Conservation (phyloP, 1,140 invertebrate genomes). For the Gonioctena quinquepunctata region DNA sequence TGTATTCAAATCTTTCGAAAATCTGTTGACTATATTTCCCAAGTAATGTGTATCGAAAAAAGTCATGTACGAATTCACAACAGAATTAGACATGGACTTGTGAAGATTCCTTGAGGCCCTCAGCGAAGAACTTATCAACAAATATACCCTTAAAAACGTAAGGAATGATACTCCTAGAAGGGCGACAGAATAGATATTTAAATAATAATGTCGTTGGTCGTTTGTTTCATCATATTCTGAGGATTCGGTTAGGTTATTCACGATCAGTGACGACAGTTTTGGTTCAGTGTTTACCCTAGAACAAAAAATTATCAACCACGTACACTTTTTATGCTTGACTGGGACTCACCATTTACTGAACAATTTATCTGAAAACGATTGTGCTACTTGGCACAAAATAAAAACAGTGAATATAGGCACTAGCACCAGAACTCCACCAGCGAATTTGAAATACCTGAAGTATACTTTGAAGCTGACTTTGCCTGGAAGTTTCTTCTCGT, state of each 20-base stretch:
- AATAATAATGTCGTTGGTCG: neutral
- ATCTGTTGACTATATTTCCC: constrained; percentile 46
- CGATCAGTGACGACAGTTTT: neutral
- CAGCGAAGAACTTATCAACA: constrained; percentile 18
- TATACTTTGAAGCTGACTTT: constrained; percentile 32
- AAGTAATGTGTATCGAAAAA: constrained; percentile 45
- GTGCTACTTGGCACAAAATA: constrained; percentile 18
- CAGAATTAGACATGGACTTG: constrained; percentile 29
- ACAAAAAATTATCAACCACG: too few species aligned
- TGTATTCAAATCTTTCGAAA: constrained; percentile 42
- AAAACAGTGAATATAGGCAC: constrained; percentile 17
- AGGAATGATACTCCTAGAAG: neutral
- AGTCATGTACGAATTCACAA: constrained; percentile 40
- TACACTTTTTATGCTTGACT: too few species aligned
- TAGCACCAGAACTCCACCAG: constrained; percentile 21
- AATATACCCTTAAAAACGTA: neutral
- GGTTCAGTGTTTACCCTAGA: neutral
- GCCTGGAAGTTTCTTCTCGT: constrained; percentile 31
- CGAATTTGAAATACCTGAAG: constrained; percentile 26
- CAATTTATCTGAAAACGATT: constrained; percentile 29
- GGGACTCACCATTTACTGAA: constrained; percentile 31
- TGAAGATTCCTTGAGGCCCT: constrained; percentile 37
- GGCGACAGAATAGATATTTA: neutral
- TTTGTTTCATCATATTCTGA: neutral
- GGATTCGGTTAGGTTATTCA: neutral